These are phyloP conservation scores for Drosophila tani DNA, from an alignment of 1,140 invertebrate genomes.

Conservation along the genomic window DNA sequence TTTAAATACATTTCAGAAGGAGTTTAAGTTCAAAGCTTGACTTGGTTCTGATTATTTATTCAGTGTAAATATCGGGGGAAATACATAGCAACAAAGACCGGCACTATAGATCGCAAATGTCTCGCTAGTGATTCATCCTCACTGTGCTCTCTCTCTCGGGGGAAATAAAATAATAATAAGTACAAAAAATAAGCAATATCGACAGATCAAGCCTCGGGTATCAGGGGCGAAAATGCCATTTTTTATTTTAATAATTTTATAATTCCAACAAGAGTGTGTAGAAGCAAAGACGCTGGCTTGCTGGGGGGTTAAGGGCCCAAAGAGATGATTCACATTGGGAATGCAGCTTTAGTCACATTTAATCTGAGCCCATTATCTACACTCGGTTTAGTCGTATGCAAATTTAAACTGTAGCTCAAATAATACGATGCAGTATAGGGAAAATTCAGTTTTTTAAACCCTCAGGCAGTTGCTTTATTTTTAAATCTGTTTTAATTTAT, in stretches of 20 bases:
- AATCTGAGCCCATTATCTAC: background rate
- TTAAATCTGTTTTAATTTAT: background rate
- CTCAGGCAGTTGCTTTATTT: background rate
- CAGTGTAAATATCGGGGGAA: slow-evolving; percentile 19
- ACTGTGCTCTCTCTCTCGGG: background rate
- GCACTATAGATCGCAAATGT: background rate
- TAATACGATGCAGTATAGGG: background rate
- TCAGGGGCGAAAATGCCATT: background rate
- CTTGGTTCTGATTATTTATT: background rate
- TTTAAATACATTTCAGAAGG: background rate
- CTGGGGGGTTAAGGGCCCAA: background rate
- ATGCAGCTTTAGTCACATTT: too few species aligned
- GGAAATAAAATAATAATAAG: background rate
- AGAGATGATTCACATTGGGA: background rate
- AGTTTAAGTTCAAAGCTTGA: background rate
- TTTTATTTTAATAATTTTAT: background rate
- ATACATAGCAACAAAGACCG: background rate
- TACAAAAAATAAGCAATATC: background rate
- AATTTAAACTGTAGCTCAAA: background rate
- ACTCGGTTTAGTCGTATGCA: background rate
- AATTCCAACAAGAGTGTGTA: background rate
- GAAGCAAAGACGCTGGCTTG: too few species aligned
- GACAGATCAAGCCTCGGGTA: slow-evolving; percentile 4
- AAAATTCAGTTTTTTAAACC: background rate
- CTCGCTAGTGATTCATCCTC: slow-evolving; percentile 19